These are phyloP conservation scores for Agelaius phoeniceus DNA, from an alignment of 2,113 vertebrate genomes.

Conservation along the genomic window DNA sequence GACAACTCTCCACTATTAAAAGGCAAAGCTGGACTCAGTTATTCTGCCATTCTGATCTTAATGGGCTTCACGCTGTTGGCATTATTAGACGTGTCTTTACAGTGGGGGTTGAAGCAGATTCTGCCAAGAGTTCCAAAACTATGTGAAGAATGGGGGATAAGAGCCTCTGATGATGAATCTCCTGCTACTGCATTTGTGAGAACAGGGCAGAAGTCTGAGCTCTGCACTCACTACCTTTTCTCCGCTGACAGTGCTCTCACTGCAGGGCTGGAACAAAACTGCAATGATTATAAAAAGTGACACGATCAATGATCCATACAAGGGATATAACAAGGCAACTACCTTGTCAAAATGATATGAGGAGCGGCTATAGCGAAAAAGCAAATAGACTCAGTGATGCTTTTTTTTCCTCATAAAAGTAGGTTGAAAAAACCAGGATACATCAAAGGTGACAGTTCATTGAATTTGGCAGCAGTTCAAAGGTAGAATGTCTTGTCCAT, in stretches of 20 bases:
- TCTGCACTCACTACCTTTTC: neutral
- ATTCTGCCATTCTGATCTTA: neutral
- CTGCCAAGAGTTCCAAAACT: slow-evolving; percentile 37
- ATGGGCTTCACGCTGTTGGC: neutral
- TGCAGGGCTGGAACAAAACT: neutral
- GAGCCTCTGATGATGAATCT: slow-evolving; percentile 16
- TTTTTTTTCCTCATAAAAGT: neutral
- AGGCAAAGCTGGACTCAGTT: neutral
- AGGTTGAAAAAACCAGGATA: slow-evolving; percentile 3
- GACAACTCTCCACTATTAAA: neutral
- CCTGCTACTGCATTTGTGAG: neutral
- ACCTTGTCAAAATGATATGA: neutral
- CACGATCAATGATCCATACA: neutral
- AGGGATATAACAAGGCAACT: neutral
- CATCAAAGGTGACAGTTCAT: neutral
- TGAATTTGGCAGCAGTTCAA: slow-evolving; percentile 15
- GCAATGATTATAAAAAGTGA: neutral
- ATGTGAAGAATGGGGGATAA: slow-evolving; percentile 36
- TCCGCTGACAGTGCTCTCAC: neutral
- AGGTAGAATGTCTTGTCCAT: neutral
- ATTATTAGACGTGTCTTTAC: neutral
- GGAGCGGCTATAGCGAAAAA: neutral
- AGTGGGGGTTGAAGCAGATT: slow-evolving; percentile 9
- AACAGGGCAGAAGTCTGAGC: neutral
- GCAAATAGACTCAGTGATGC: neutral